Percentiles rank a stretch among this genome's conserved stretches.
These are phyloP conservation scores for Pristis pectinata DNA, from an alignment of 2,797 vertebrate genomes.

Conservation along the genomic window DNA sequence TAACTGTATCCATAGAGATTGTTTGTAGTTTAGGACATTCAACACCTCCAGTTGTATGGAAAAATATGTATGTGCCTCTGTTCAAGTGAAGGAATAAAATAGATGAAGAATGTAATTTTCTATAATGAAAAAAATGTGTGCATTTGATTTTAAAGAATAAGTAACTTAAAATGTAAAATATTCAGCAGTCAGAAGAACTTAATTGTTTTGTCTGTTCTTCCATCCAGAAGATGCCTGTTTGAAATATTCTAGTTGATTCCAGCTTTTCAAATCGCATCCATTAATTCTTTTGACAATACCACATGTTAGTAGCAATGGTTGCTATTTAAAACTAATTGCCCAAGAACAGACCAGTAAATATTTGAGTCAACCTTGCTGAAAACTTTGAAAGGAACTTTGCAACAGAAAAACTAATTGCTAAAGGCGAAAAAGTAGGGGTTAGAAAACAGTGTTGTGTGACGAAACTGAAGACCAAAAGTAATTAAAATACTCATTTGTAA, in stretches of 20 bases:
- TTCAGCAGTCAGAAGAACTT: not conserved
- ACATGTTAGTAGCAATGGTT: not conserved
- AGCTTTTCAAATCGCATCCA: slow-evolving; percentile 5
- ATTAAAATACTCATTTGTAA: slow-evolving; percentile 34
- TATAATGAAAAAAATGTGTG: not conserved
- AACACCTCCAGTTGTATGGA: not conserved
- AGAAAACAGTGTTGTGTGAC: slow-evolving; percentile 3
- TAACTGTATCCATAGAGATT: not conserved
- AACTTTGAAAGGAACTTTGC: not conserved
- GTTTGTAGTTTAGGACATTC: not conserved
- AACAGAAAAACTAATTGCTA: not conserved
- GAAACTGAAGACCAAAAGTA: slow-evolving; percentile 4
- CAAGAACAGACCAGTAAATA: not conserved
- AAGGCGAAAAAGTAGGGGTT: not conserved
- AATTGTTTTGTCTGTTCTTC: not conserved
- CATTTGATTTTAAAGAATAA: not conserved
- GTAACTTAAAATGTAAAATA: not conserved
- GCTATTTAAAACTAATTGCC: not conserved
- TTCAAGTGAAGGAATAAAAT: not conserved
- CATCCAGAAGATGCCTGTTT: not conserved
- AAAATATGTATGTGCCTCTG: not conserved
- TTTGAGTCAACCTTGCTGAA: not conserved
- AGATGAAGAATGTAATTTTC: not conserved
- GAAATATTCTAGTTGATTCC: slow-evolving; percentile 23
- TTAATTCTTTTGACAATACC: not conserved